phyloP scores from a whole-genome alignment of 2,888 invertebrate species.

The Ceraclea dissimilis region DNA sequence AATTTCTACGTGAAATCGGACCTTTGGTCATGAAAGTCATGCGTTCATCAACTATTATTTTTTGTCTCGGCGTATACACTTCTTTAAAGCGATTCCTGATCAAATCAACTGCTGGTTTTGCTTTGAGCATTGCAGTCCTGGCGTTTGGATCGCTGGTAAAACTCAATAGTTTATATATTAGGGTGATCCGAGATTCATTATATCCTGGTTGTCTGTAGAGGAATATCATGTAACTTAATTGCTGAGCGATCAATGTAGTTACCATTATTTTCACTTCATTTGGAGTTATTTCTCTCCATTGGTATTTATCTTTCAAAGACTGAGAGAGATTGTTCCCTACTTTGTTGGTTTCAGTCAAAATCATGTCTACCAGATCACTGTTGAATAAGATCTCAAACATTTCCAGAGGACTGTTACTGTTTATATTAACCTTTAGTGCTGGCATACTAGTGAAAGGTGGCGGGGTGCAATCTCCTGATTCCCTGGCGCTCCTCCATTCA shows the following conservation, averaged over 20 bases:
- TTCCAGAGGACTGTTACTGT: background rate
- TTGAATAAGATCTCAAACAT: conserved; percentile 8
- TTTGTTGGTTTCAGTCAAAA: conserved; percentile 3
- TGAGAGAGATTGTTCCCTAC: background rate
- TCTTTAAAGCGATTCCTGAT: conserved; percentile 2
- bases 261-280: conserved; percentile 4
- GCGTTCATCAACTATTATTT: conserved; percentile 2
- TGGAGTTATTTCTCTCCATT: conserved; percentile 1
- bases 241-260: background rate
- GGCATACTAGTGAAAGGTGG: background rate
- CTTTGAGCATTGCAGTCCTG: background rate
- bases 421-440: background rate
- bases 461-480: conserved; percentile 7
- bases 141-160: background rate
- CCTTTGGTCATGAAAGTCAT: background rate
- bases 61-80: conserved; percentile 5
- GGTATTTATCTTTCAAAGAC: background rate
- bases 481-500: conserved; percentile 2
- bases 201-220: background rate
- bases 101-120: conserved; percentile 3
- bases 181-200: background rate
- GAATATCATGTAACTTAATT: background rate
- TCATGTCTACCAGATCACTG: conserved; percentile 5
- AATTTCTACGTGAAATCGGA: background rate
- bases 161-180: conserved; percentile 4